phyloP scores from a whole-genome alignment of 2,113 vertebrate species.

The Corvus hawaiiensis region DNA sequence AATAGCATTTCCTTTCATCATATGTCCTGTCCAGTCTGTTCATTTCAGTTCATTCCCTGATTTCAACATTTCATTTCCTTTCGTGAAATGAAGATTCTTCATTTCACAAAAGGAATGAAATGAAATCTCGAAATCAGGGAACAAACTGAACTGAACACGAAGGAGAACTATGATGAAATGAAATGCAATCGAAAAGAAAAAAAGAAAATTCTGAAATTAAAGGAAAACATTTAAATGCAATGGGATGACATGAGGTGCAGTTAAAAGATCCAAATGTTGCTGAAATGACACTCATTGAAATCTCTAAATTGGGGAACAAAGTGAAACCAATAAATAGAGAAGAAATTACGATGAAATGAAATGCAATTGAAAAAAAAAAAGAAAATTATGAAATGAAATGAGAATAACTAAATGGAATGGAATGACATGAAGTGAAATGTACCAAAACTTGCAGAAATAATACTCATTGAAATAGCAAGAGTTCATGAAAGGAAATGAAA shows the following conservation, averaged over 20 bases:
- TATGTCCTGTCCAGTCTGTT: not conserved
- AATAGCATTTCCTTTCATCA: not conserved
- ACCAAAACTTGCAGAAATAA: not conserved
- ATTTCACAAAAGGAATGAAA: not conserved
- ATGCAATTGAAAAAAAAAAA: not conserved
- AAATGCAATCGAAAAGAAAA: not conserved
- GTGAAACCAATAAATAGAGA: accelerated
- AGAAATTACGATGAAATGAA: not conserved
- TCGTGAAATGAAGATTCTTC: not conserved
- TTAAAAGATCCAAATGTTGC: not conserved
- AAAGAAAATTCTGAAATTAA: not conserved
- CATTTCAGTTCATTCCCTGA: not conserved
- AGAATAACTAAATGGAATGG: not conserved
- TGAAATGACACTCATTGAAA: not conserved
- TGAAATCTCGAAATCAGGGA: not conserved
- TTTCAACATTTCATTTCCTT: not conserved
- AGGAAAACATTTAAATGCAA: not conserved
- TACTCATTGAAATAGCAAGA: not conserved
- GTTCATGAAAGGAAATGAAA: not conserved
- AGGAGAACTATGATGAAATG: not conserved
- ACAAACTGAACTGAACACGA: not conserved
- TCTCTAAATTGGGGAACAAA: not conserved
- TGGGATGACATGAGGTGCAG: not conserved
- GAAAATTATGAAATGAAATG: not conserved
- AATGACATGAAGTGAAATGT: not conserved